These are phyloP conservation scores for Ceyx margarethae DNA, from an alignment of 2,113 vertebrate genomes.

Conservation along the genomic window DNA sequence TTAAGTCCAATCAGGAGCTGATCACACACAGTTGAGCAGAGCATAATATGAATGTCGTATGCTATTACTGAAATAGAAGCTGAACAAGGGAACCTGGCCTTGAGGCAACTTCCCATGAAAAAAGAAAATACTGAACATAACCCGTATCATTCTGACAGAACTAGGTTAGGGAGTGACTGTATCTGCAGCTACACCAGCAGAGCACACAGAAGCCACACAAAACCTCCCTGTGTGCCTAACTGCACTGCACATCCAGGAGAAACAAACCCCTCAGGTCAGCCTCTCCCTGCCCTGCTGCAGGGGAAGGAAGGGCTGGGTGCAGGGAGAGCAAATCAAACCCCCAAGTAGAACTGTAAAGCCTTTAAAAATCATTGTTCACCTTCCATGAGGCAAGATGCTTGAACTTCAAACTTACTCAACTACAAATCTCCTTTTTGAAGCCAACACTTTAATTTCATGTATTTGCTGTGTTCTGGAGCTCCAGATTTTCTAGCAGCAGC, in stretches of 20 bases:
- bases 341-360: not conserved
- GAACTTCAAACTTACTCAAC: not conserved
- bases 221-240: not conserved
- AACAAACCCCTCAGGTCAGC: not conserved
- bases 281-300: not conserved
- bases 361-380: not conserved
- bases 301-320: not conserved
- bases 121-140: not conserved
- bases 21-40: not conserved
- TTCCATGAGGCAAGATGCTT: not conserved
- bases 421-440: not conserved
- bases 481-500: not conserved
- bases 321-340: not conserved
- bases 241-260: not conserved
- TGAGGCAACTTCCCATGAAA: not conserved
- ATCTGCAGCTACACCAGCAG: not conserved
- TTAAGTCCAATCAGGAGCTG: slow-evolving; percentile 5
- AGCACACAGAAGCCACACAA: not conserved
- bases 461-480: not conserved
- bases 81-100: slow-evolving; percentile 21
- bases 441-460: not conserved
- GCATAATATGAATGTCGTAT: not conserved
- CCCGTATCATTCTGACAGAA: slow-evolving; percentile 32
- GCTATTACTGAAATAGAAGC: not conserved
- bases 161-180: not conserved